phyloP scores from a whole-genome alignment of 2,888 invertebrate species.

The Linnaemya tessellans region DNA sequence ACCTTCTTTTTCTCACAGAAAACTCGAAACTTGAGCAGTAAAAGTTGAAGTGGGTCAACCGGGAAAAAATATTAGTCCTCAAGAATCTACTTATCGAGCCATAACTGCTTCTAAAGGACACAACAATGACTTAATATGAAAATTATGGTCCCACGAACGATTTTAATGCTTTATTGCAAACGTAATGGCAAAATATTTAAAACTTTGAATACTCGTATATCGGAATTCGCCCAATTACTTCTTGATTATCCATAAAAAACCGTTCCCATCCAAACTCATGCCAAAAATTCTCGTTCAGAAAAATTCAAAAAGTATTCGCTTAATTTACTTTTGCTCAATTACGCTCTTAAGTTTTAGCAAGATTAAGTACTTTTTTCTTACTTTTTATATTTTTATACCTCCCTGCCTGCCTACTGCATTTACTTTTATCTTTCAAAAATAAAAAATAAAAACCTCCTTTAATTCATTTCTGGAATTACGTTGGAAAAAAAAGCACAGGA shows the following conservation, averaged over 20 bases:
- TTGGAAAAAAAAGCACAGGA: constrained; percentile 6
- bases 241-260: neutral
- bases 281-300: neutral
- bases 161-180: no score
- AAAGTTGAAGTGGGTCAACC: no score
- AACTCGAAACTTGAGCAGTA: no score
- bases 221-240: neutral
- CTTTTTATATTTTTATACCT: constrained; percentile 23
- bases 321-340: constrained; percentile 31
- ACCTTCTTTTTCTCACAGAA: no score
- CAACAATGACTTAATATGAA: no score
- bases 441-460: constrained; percentile 33
- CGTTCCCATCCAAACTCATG: no score
- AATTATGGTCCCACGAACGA: no score
- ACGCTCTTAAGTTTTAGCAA: neutral
- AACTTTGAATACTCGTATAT: no score
- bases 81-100: no score
- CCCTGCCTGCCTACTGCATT: constrained; percentile 48
- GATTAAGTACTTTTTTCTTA: constrained; percentile 14
- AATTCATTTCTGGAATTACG: constrained; percentile 44
- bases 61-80: no score
- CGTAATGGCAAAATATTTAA: no score
- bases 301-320: neutral
- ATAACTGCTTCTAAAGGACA: no score
- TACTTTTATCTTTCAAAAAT: constrained; percentile 10